Conservation (phyloP, 2,113 vertebrate species). For the Periophthalmodon schlosseri region DNA sequence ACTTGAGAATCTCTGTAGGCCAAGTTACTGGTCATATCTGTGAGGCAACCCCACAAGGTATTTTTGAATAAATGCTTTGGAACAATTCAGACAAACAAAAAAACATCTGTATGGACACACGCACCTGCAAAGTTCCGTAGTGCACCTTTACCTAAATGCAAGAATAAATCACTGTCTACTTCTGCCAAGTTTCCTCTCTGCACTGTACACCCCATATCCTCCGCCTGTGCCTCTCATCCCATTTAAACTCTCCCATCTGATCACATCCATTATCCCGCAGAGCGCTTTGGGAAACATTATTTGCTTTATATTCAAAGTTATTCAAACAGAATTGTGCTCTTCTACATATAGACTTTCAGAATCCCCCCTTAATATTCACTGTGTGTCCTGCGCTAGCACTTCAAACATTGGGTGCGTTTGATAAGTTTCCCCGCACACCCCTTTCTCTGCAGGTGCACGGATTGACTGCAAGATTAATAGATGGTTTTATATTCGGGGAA, state of each 20-base stretch:
- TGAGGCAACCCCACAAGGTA: no score
- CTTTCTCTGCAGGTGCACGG: constrained; percentile 39
- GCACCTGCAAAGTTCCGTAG: no score
- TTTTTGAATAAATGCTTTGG: no score
- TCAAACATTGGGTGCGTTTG: constrained; percentile 39
- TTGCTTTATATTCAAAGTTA: constrained; percentile 54
- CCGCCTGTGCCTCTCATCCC: constrained; percentile 1
- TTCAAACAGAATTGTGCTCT: constrained; percentile 35
- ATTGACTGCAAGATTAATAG: constrained; percentile 57
- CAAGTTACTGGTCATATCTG: no score
- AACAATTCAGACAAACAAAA: no score
- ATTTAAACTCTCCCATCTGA: constrained; percentile 11
- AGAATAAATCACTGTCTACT: not conserved
- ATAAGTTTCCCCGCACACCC: constrained; percentile 13
- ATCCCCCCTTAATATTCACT: constrained; percentile 45
- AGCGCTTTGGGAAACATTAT: constrained; percentile 21
- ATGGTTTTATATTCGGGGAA: constrained; percentile 53
- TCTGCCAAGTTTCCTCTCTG: not conserved
- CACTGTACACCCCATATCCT: not conserved
- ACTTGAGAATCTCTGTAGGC: no score
- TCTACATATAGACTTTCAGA: constrained; percentile 14
- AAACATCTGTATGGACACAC: no score
- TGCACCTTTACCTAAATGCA: no score
- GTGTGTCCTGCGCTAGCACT: constrained; percentile 32
- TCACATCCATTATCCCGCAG: not conserved